A percentile compares a stretch with the other conserved stretches of the same genome.
Evolutionary conservation across 92 coral and sea anemone genomes (phyloP).

Genomic region (Palythoa grandis): DNA sequence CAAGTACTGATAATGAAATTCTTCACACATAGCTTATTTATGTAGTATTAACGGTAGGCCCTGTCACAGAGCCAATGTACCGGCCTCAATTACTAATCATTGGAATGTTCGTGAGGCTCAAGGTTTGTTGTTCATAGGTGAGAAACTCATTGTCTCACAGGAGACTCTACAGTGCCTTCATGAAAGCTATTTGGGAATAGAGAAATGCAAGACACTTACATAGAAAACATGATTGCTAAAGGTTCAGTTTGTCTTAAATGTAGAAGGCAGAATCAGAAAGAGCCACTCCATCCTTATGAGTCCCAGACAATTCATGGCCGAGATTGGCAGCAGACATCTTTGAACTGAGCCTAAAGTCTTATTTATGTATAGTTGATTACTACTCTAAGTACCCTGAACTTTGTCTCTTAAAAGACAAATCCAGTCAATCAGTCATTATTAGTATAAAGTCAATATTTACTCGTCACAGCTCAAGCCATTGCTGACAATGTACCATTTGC

Average conservation of each 20-base stretch:
- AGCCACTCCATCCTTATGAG: conserved; percentile 50
- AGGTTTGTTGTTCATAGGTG: conserved; percentile 55
- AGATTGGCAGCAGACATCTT: conserved; percentile 40
- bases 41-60: conserved; percentile 65
- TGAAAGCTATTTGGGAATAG: conserved; percentile 67
- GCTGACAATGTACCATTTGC: conserved; percentile 42
- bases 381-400: conserved; percentile 48
- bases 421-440: conserved; percentile 36
- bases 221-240: too few species aligned
- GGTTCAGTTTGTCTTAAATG: too few species aligned
- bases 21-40: conserved; percentile 54
- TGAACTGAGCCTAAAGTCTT: conserved; percentile 27
- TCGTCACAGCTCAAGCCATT: conserved; percentile 41
- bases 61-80: conserved; percentile 35
- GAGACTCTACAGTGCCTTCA: conserved; percentile 47
- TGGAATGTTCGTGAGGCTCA: conserved; percentile 57
- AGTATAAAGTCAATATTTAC: conserved; percentile 49
- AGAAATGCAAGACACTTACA: conserved; percentile 46
- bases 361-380: conserved; percentile 28
- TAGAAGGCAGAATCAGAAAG: conserved; percentile 49
- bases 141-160: conserved; percentile 57
- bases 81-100: conserved; percentile 48
- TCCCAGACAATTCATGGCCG: conserved; percentile 45
- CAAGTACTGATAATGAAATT: conserved; percentile 48
- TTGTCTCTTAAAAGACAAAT: conserved; percentile 39